A percentile compares a stretch with the other conserved stretches of the same genome.
These are phyloP conservation scores for Ganaspis sp. DNA, from an alignment of 1,140 invertebrate species.

Conservation along the genomic window DNA sequence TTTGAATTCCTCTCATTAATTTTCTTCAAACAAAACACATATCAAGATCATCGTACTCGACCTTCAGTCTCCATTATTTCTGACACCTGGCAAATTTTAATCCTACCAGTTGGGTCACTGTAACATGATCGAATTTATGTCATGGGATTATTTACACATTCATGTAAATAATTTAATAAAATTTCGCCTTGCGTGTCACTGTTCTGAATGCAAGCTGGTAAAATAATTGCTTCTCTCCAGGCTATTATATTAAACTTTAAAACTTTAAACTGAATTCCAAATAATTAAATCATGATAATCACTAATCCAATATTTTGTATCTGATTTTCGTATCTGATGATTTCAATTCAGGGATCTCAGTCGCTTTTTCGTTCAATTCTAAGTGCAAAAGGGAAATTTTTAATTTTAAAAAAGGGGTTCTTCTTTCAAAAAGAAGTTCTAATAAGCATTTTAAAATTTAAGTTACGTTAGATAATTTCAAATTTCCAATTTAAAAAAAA, in stretches of 20 bases:
- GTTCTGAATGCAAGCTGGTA: conserved; percentile 52
- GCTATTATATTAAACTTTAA: conserved; percentile 48
- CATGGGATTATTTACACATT: conserved; percentile 33
- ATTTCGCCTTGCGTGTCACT: conserved; percentile 45
- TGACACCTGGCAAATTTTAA: background rate
- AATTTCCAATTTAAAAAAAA: too few species aligned
- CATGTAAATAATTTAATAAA: background rate
- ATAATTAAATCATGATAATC: too few species aligned
- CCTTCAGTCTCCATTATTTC: conserved; percentile 20
- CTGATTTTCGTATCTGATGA: too few species aligned
- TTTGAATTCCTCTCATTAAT: conserved; percentile 4
- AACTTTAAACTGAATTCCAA: too few species aligned
- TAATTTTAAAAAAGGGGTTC: too few species aligned
- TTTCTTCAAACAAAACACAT: background rate
- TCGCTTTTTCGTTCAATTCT: too few species aligned
- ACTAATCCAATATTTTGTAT: too few species aligned
- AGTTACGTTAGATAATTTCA: too few species aligned
- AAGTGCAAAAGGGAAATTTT: too few species aligned
- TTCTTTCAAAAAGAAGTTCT: too few species aligned
- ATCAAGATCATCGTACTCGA: conserved; percentile 13
- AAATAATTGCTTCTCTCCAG: conserved; percentile 56
- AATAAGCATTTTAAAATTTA: too few species aligned
- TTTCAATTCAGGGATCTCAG: too few species aligned
- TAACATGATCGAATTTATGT: conserved; percentile 57
- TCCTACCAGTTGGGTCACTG: conserved; percentile 36